A percentile compares a stretch with the other conserved stretches of the same genome.
These are phyloP conservation scores for Bolinopsis microptera DNA, from an alignment of 37 sponge, comb jelly and placozoan genomes.

Conservation along the genomic window DNA sequence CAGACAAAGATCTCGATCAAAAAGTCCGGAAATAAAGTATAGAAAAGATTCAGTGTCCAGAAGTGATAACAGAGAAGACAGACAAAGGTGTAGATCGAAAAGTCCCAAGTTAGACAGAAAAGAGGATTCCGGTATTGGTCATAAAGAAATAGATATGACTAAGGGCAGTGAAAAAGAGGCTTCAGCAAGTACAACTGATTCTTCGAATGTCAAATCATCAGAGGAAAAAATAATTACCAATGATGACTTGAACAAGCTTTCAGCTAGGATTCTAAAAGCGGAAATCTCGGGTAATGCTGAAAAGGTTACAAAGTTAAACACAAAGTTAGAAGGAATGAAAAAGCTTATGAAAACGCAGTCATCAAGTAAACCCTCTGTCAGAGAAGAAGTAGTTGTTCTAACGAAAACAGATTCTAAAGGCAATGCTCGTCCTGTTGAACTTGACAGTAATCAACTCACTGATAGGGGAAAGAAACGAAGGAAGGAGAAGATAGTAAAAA, in stretches of 20 bases:
- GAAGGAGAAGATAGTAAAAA: background rate
- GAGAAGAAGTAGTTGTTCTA: constrained; percentile 68
- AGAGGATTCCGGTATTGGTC: background rate
- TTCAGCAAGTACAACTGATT: background rate
- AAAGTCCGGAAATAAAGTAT: background rate
- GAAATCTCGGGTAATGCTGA: constrained; percentile 82
- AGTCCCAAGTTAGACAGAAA: background rate
- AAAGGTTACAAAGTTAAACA: constrained; percentile 67
- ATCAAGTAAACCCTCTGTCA: background rate
- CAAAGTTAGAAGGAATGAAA: constrained; percentile 68
- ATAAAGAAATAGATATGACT: background rate
- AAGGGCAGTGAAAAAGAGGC: too few species aligned
- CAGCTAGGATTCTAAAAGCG: constrained; percentile 84
- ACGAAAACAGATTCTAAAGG: constrained; percentile 76
- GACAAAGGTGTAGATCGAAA: background rate
- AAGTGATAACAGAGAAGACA: background rate
- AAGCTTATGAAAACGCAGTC: constrained; percentile 21
- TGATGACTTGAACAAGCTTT: constrained; percentile 76
- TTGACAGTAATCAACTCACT: background rate
- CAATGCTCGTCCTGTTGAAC: constrained; percentile 68
- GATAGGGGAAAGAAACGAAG: background rate
- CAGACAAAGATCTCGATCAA: background rate
- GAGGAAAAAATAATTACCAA: constrained; percentile 67
- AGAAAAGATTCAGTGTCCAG: background rate
- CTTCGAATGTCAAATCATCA: background rate